Conservation (phyloP, 2,797 vertebrate species). For the Catamblyrhynchus diadema region DNA sequence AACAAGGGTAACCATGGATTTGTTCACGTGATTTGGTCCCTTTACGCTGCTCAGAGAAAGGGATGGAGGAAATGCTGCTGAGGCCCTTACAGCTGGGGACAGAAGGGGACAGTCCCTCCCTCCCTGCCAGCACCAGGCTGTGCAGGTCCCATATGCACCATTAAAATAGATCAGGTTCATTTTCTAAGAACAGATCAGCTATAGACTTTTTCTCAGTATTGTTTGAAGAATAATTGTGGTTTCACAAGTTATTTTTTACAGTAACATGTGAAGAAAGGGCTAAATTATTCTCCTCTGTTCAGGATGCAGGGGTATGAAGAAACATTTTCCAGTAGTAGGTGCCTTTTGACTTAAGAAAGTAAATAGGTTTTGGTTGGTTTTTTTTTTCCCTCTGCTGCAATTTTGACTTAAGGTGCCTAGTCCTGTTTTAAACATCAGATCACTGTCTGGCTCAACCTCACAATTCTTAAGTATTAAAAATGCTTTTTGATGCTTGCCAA, state of each 20-base stretch:
- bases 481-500: constrained; percentile 16
- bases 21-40: constrained; percentile 14
- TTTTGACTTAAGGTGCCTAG: neutral
- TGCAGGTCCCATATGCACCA: neutral
- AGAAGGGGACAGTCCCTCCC: neutral
- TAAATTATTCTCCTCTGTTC: neutral
- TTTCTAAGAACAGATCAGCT: neutral
- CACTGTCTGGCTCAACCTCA: neutral
- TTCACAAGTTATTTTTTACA: neutral
- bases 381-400: rapidly evolving
- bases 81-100: neutral
- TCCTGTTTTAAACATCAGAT: constrained; percentile 9
- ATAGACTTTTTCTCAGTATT: neutral
- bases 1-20: constrained; percentile 50
- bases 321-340: neutral
- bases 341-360: neutral
- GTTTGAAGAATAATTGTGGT: neutral
- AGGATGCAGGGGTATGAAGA: neutral
- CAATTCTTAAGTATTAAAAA: constrained; percentile 12
- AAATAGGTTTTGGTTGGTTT: rapidly evolving
- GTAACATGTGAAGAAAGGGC: neutral
- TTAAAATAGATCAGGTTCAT: neutral
- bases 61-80: neutral
- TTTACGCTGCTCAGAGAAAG: neutral
- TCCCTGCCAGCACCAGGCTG: neutral